Conservation (phyloP, 2,797 vertebrate species). For the Decapterus maruadsi region DNA sequence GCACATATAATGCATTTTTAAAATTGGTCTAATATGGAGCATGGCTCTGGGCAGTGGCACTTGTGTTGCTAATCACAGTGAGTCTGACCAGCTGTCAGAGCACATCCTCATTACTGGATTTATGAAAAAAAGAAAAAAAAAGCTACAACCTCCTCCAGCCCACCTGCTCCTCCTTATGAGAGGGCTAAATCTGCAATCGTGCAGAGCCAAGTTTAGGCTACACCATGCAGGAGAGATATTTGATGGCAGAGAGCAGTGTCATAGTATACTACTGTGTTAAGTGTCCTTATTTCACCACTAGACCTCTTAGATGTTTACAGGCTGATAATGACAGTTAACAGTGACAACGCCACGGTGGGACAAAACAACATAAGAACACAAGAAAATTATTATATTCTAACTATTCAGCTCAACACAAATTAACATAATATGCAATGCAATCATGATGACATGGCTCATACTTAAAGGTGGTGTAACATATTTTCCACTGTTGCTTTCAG, state of each 20-base stretch:
- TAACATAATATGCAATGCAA: too few species aligned
- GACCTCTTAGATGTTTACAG: too few species aligned
- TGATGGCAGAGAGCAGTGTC: neutral
- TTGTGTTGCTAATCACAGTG: constrained; percentile 41
- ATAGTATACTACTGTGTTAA: too few species aligned
- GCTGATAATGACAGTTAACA: too few species aligned
- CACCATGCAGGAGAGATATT: neutral
- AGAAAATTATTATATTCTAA: too few species aligned
- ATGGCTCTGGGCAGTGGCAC: constrained; percentile 20
- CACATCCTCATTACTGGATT: constrained; percentile 58
- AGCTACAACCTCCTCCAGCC: constrained; percentile 38
- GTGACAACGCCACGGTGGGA: too few species aligned
- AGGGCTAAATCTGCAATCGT: constrained; percentile 34
- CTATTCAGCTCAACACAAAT: too few species aligned
- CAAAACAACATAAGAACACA: too few species aligned
- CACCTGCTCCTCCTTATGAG: constrained; percentile 56
- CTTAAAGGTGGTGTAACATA: too few species aligned
- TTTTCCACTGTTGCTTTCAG: too few species aligned
- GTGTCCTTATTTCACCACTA: too few species aligned
- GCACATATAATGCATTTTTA: constrained; percentile 1
- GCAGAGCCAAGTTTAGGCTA: constrained; percentile 15
- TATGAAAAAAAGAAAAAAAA: constrained; percentile 12
- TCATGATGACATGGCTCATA: too few species aligned
- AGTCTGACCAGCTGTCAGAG: constrained; percentile 58
- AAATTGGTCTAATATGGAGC: constrained; percentile 23